Percentiles rank a stretch among this genome's conserved stretches.
phyloP scores from a whole-genome alignment of 2,113 vertebrate species.

The Halcyon senegalensis region DNA sequence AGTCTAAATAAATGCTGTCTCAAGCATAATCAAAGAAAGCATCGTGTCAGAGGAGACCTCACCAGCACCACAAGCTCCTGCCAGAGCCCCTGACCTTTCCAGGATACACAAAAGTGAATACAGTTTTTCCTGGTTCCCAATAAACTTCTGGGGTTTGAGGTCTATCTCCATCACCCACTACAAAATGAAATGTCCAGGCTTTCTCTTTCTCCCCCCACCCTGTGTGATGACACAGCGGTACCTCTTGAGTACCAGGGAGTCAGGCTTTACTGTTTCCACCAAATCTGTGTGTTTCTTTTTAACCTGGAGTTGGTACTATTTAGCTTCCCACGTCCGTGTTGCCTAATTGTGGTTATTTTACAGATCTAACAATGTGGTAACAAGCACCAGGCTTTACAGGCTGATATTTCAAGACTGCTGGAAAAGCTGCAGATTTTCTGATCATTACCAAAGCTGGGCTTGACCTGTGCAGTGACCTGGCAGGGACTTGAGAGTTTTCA shows the following conservation, averaged over 20 bases:
- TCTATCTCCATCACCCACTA: not conserved
- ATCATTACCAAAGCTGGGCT: not conserved
- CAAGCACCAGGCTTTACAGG: not conserved
- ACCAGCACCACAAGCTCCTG: not conserved
- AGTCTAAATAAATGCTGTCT: not conserved
- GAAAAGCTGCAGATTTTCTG: not conserved
- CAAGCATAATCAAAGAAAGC: not conserved
- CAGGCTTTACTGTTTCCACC: not conserved
- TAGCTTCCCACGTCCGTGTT: rapidly evolving
- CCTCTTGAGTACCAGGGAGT: not conserved
- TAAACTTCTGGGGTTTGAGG: not conserved
- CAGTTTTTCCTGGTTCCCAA: not conserved
- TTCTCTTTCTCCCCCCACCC: no score
- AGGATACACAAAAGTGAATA: not conserved
- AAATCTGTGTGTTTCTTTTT: not conserved
- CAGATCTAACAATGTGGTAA: not conserved
- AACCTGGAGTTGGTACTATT: not conserved
- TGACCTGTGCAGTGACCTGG: not conserved
- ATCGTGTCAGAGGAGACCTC: not conserved
- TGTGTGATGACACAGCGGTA: not conserved
- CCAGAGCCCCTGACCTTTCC: not conserved
- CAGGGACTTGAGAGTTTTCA: not conserved
- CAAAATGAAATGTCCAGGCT: not conserved
- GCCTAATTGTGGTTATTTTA: not conserved
- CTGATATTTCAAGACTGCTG: not conserved